Evolutionary conservation across 1,140 invertebrate genomes (phyloP), one percentile per base, ranked within the genome.

Genomic region (Trachelipus rathkii): DNA sequence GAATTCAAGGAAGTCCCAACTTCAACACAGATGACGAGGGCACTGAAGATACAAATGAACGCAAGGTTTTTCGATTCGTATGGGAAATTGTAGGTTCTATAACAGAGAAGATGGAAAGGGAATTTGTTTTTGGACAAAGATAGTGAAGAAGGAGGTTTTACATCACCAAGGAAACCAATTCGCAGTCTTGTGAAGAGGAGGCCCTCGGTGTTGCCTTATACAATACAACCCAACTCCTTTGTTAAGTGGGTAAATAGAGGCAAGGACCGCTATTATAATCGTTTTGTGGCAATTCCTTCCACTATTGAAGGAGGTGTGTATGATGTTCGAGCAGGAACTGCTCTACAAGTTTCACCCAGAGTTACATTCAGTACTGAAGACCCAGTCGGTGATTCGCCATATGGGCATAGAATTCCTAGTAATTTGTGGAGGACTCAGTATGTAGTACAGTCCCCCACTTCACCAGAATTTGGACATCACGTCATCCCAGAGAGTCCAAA

Each of bases 121-220:
- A 90, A 67, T 92, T 93, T 85, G 88, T n/a, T 92, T 68, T 85
- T 92, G 69, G 88, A 88, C 19, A 87, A 89, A 82, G 89, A 90
- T 46, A 93, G 92, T 82, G 92, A 94, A 84, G 92, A 94, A 83
- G 93, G 93, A 44, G 92, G 92, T 2, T 93, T 94, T 60, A 77
- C 77, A 24, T 79, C 77, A 43, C 77, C 80, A 19, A 76, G 79
- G 45, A 71, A 76, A 71, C 79, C 79, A 45, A 76, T 73, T 23
- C 72, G 79, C 8, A 46, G 79, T 68, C 84, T 86, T 92, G 46
- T 84, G 19, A 60, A 60, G 50, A 60, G 19, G 19, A 60, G 19
- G 8, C 8, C 50, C 8, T 60, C 50, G 1, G 11, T 60, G 11
- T 60, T 19, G 19, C 19, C 50, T 60, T 60, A 60, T 60, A 15